These are phyloP conservation scores for Micrasema minimum DNA, from an alignment of 1,140 invertebrate genomes.

Conservation along the genomic window DNA sequence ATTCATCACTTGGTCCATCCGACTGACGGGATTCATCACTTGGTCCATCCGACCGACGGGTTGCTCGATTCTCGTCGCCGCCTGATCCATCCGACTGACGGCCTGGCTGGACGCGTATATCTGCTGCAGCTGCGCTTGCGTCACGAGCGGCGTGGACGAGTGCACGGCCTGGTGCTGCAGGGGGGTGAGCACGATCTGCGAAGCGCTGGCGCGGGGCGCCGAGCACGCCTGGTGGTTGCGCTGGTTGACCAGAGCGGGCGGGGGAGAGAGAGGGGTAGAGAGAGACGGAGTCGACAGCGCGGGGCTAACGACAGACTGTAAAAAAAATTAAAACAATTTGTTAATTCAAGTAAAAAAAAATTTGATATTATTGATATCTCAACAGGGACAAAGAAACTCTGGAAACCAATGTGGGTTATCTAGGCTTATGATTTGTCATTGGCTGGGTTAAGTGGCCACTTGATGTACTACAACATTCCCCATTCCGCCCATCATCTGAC, in stretches of 20 bases:
- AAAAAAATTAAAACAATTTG: background rate
- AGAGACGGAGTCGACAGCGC: constrained; percentile 41
- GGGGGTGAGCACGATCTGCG: constrained; percentile 50
- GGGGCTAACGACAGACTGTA: constrained; percentile 13
- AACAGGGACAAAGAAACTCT: no score
- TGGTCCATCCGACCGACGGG: background rate
- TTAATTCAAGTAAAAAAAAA: no score
- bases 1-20: background rate
- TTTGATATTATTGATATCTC: no score
- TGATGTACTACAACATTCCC: no score
- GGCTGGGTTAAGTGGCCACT: no score
- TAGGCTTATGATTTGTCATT: no score
- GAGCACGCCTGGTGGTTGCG: constrained; percentile 56
- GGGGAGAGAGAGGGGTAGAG: constrained; percentile 32
- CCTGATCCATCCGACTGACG: background rate
- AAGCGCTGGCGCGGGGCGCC: constrained; percentile 49
- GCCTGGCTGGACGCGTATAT: constrained; percentile 3
- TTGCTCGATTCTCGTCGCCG: no score
- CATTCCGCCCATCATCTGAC: no score
- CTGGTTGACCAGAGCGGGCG: constrained; percentile 43
- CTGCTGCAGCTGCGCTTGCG: background rate
- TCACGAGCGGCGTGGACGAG: constrained; percentile 30
- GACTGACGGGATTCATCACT: no score
- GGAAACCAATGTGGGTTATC: no score
- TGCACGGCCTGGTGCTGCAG: constrained; percentile 45